Base-by-base conservation (phyloP, 2,888 invertebrate species). In the Hyppa rectilinea region DNA sequence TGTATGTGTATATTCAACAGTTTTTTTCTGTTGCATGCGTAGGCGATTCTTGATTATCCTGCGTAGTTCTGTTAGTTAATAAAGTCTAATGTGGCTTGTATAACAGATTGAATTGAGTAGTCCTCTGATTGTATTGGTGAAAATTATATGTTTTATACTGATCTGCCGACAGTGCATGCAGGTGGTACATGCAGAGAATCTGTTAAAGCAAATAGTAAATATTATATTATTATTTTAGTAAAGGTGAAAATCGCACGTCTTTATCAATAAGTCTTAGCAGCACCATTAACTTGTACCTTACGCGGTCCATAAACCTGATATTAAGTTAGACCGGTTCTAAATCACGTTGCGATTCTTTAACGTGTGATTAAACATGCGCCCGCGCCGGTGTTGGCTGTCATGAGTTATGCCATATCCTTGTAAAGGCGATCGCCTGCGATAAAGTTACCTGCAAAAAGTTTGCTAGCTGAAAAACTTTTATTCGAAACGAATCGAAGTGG, bases 281-380 rank as follows among this genome's bases (percentile, higher is more conserved):
- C 78, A 26, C 63, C 62, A 67, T 66, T 80, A 67, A 49, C 36
- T 55, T 61, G 75, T 81, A 62, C 61, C 40, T 70, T 75, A 81
- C 49, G 64, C 64, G 65, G 47, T 52, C 72, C 60, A 75, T 45
- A 66, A 79, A 69, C 73, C 65, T 77, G 66, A 75, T 77, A 75
- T 73, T 58, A 71, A 63, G 29, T 60, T 40, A n/a, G 60, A 84
- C 73, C 68, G 76, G 84, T 84, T 78, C 71, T 59, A 75, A 81
- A 81, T 73, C 80, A 63, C 69, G 52, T 82, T 75, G 82, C 69
- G 67, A 82, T 81, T 82, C 70, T 78, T 71, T 75, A 58, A 71
- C 70, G 66, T 81, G 20, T 78, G 69, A 74, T 77, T 80, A 68
- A 74, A 65, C 74, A 74, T 20, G 49, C 69, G 53, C 53, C 64